A percentile compares a stretch with the other conserved stretches of the same genome.
These are phyloP conservation scores for Corydoras maculifer DNA, from an alignment of 2,113 vertebrate species.

Conservation along the genomic window DNA sequence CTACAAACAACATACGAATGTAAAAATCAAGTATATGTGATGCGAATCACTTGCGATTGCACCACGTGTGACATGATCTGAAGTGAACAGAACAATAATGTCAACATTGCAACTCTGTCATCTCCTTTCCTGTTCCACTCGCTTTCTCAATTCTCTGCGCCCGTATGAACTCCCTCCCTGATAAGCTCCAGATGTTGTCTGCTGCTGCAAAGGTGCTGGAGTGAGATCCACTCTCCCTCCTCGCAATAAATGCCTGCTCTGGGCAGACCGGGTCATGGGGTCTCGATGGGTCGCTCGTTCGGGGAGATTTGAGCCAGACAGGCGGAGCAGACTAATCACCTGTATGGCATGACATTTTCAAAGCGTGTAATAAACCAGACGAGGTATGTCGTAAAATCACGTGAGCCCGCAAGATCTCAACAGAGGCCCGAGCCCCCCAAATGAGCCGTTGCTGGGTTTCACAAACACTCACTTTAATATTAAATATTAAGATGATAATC, in stretches of 20 bases:
- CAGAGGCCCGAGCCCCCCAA: neutral
- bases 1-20: too few relatives aligned
- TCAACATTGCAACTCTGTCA: conserved; percentile 26
- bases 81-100: conserved; percentile 27
- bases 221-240: conserved; percentile 34
- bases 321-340: conserved; percentile 23
- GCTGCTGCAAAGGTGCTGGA: conserved; percentile 34
- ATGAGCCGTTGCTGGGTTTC: neutral
- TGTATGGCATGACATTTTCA: conserved; percentile 20
- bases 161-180: conserved; percentile 29
- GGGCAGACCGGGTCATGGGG: conserved; percentile 28
- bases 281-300: conserved; percentile 32
- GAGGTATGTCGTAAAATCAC: neutral
- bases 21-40: too few relatives aligned
- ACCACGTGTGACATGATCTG: conserved; percentile 38
- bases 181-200: conserved; percentile 48
- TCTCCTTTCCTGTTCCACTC: conserved; percentile 18
- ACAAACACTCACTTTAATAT: conserved; percentile 2
- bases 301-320: conserved; percentile 19
- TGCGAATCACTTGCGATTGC: neutral
- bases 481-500: neutral
- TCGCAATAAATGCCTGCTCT: conserved; percentile 29
- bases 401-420: neutral
- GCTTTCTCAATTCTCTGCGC: conserved; percentile 1
- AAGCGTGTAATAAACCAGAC: conserved; percentile 27